Evolutionary conservation across 2,888 invertebrate genomes (phyloP), one percentile per base, ranked within the genome.

Genomic region (Nycteola revayana): DNA sequence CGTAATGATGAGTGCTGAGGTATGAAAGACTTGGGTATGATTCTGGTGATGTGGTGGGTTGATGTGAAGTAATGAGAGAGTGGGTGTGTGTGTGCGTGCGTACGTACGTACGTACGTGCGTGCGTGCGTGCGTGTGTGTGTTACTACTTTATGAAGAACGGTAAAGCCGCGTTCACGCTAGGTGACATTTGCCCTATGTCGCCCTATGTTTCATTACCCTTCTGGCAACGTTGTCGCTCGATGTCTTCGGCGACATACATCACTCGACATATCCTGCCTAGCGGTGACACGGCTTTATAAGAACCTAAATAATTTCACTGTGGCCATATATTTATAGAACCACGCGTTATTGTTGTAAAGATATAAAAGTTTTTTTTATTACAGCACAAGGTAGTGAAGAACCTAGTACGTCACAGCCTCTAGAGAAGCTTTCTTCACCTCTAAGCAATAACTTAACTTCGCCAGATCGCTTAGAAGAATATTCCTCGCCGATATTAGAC

Each of bases 401-500:
- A 22, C 35, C 9, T 25, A 9, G 29, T 35, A 35, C 35, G 35
- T 35, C 35, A 9, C 6, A 35, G 25, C 28, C 25, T 35, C 22
- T 35, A 7, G 35, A 35, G 14, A 29, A 29, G 35, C 22, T 35
- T 35, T 29, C 35, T 35, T 35, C 35, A 29, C 21, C 35, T 25
- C 11, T 9, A 35, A 35, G 32, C 32, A 25, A 28, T 28, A 28
- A 26, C 9, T 10, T 32, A 32, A 21, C 35, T 29, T 35, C 35
- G 35, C 35, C 35, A 35, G 29, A 35, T 30, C 29, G 35, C 29
- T 30, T 35, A 26, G 35, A 35, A 35, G 35, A 35, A 35, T 35
- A 35, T 35, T 35, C 35, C 25, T 29, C 29, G 22, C 29, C 35
- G 21, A 14, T 35, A 35, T 35, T 35, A 29, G 35, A 35, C 4